A percentile compares a stretch with the other conserved stretches of the same genome.
Evolutionary conservation across 2,888 invertebrate genomes (phyloP).

Genomic region (Trachelus iudaicus): DNA sequence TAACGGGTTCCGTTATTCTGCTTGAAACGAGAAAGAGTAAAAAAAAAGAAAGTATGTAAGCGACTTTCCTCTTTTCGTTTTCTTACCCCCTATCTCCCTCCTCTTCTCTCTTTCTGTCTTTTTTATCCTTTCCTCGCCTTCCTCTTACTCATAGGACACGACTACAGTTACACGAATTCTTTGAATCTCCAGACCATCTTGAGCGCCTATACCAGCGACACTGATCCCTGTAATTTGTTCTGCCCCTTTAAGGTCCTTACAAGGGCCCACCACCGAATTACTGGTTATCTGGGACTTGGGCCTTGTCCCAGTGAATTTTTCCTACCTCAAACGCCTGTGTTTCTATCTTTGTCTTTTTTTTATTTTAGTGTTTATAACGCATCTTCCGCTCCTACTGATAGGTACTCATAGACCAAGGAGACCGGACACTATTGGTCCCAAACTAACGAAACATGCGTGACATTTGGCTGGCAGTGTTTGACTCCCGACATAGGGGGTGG

Average conservation of each 20-base stretch:
- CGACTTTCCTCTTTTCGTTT: not conserved
- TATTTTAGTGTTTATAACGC: not conserved
- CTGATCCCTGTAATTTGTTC: not conserved
- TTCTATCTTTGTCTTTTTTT: not conserved
- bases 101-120: constrained; percentile 26
- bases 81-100: not conserved
- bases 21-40: not conserved
- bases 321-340: not conserved
- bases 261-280: not conserved
- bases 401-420: not conserved
- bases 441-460: not conserved
- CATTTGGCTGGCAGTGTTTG: not conserved
- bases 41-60: not conserved
- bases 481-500: not conserved
- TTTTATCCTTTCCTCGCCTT: constrained; percentile 25
- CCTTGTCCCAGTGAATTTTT: not conserved
- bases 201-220: not conserved
- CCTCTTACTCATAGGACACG: not conserved
- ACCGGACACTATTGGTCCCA: not conserved
- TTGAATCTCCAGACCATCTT: not conserved
- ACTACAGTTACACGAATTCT: not conserved
- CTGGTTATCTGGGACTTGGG: not conserved
- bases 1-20: not conserved
- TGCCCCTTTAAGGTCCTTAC: not conserved
- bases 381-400: not conserved